Conservation (phyloP, 1,140 invertebrate genomes). For the Ruditapes philippinarum region DNA sequence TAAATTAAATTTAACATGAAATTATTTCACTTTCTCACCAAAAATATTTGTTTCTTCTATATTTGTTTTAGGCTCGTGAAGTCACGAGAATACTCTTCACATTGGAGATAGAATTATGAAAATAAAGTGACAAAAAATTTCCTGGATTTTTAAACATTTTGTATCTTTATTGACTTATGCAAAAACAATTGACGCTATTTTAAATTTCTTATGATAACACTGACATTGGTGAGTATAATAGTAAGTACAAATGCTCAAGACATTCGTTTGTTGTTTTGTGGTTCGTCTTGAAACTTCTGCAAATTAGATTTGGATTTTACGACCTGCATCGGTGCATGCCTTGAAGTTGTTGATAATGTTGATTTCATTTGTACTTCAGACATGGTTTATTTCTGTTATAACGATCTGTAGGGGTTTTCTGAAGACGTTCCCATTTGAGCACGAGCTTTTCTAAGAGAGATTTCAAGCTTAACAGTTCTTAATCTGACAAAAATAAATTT, state of each 20-base stretch:
- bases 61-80: slow-evolving; percentile 7
- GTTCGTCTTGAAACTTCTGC: not conserved
- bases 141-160: not conserved
- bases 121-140: slow-evolving; percentile 1
- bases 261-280: not conserved
- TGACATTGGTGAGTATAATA: not conserved
- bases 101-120: slow-evolving; percentile 3
- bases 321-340: not conserved
- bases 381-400: too few species aligned
- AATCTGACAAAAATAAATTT: too few species aligned
- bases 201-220: not conserved
- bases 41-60: too few species aligned
- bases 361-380: too few species aligned
- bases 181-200: not conserved
- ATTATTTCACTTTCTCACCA: too few species aligned
- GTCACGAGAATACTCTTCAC: slow-evolving; percentile 15
- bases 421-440: too few species aligned
- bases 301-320: not conserved
- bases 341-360: too few species aligned
- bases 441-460: too few species aligned
- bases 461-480: too few species aligned
- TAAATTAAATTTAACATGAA: too few species aligned
- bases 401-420: too few species aligned
- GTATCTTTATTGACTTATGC: not conserved
- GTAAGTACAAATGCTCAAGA: not conserved